These are phyloP conservation scores for Albula goreensis DNA, from an alignment of 2,113 vertebrate genomes.

Conservation along the genomic window DNA sequence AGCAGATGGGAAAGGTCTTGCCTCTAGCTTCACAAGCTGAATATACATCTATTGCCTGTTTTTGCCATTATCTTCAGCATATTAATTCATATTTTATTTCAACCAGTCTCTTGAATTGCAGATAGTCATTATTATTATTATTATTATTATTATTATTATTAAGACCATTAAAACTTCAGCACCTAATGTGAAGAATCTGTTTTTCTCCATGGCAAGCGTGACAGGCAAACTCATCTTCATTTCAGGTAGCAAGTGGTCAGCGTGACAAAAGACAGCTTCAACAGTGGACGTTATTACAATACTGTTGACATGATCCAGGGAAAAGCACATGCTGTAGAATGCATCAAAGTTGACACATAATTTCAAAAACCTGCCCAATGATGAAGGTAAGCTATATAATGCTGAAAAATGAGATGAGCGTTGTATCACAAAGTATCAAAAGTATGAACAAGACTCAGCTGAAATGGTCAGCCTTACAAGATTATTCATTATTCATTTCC, in stretches of 20 bases:
- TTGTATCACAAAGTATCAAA: neutral
- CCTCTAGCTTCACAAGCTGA: constrained; percentile 17
- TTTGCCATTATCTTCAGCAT: neutral
- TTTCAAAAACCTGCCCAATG: neutral
- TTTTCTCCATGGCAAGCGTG: constrained; percentile 34
- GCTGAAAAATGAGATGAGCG: neutral
- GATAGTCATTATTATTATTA: too few relatives aligned
- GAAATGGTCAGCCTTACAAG: too few relatives aligned
- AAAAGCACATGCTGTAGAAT: constrained; percentile 44
- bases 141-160: too few relatives aligned
- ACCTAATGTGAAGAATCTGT: constrained; percentile 25
- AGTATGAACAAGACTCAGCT: too few relatives aligned
- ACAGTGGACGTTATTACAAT: constrained; percentile 28
- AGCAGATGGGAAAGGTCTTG: constrained; percentile 16
- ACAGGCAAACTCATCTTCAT: constrained; percentile 29
- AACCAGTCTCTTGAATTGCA: neutral
- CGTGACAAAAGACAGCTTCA: constrained; percentile 43
- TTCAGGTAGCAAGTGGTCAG: constrained; percentile 51
- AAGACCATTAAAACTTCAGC: too few relatives aligned
- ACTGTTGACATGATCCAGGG: constrained; percentile 23
- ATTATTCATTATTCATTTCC: too few relatives aligned
- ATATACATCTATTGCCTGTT: neutral
- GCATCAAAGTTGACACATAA: constrained; percentile 34
- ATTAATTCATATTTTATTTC: neutral
- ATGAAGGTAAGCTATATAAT: neutral